Conservation (phyloP, 2,797 vertebrate genomes). For the Tarsius wallacei region DNA sequence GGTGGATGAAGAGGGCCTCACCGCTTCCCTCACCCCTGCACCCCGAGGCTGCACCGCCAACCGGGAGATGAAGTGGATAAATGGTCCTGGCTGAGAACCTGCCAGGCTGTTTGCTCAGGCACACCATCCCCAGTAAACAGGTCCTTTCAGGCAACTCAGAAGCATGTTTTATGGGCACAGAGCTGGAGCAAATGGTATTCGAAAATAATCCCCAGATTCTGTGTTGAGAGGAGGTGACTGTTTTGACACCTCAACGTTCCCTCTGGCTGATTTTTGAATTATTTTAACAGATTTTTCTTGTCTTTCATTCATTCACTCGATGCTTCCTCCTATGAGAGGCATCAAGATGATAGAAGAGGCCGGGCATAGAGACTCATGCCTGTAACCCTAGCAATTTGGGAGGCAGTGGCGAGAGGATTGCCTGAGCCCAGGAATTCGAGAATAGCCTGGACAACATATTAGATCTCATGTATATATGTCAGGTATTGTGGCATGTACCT, state of each 20-base stretch:
- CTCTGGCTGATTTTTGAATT: neutral
- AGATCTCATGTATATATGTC: too few relatives aligned
- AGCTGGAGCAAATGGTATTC: neutral
- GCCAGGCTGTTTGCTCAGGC: neutral
- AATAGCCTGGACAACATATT: too few relatives aligned
- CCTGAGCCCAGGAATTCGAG: too few relatives aligned
- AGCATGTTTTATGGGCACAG: neutral
- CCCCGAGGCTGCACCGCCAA: neutral
- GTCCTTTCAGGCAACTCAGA: neutral
- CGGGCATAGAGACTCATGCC: too few relatives aligned
- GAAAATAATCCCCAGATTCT: neutral
- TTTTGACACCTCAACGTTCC: fast-evolving
- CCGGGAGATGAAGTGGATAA: neutral
- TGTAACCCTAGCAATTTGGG: too few relatives aligned
- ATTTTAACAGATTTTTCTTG: neutral
- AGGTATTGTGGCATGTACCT: too few relatives aligned
- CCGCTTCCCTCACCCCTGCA: fast-evolving
- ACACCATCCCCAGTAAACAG: neutral
- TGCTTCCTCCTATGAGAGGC: neutral
- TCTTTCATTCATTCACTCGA: neutral
- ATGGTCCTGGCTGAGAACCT: neutral
- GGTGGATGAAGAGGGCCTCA: neutral
- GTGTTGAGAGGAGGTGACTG: neutral
- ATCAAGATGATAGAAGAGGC: neutral
- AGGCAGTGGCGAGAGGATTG: too few relatives aligned